Base-by-base conservation (phyloP, 1,140 invertebrate species). In the Sitobion miscanthi region DNA sequence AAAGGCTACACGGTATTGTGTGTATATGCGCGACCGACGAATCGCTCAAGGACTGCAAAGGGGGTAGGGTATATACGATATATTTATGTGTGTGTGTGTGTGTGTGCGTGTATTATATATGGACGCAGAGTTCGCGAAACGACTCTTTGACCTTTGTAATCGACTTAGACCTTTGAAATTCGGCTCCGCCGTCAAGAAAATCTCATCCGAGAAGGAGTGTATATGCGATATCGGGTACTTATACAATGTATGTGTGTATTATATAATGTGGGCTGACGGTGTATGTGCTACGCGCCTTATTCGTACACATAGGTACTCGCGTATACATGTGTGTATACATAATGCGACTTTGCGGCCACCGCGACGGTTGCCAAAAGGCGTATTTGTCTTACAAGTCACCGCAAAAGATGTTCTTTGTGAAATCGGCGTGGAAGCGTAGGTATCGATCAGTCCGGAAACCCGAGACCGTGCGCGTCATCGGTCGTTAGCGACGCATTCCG, bases 111-210 rank as follows among this genome's bases (percentile, higher is more conserved):
- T 54, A 62, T 62, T 62, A 30, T 62, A 30, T 62, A 57, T 57
- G 2, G 57, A 62, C 21, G 30, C 30, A 9, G 85, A 49, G 45
- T 87, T 49, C 4, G 17, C n/a, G 45, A 47, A 87, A 30, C 86
- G 45, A n/a, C 90, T 83, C 45, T 91, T 82, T 91, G 69, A 91
- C 90, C 90, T 91, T 82, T 91, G 90, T 91, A 91, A 91, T 91
- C 42, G 90, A 91, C 69, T 91, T 91, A 91, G 90, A 91, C 90
- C 90, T 77, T 82, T 49, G 90, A 91, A 91, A 91, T 57, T 83
- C 47, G 69, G 90, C 69, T 45, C 47, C 62, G 20, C 42, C 35
- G 87, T 38, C 2, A 52, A 20, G 49, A 57, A 89, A 89, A 54
- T 89, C 87, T 89, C 21, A 89, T 89, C 49, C 21, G 1, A 38